Conservation (phyloP, 1,140 invertebrate species). For the Zaprionus tsacasi region DNA sequence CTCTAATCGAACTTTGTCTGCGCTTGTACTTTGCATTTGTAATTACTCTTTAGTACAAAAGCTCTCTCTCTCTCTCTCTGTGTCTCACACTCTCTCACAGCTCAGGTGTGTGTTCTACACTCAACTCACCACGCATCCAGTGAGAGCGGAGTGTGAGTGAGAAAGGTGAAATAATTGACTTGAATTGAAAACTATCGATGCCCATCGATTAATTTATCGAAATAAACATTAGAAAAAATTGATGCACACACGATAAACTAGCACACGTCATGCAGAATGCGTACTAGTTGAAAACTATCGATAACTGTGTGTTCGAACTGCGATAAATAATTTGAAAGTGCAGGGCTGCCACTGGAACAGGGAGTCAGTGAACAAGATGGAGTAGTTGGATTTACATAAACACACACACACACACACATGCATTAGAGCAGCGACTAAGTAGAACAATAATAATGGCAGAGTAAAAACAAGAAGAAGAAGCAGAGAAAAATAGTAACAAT, state of each 20-base stretch:
- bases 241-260: no score
- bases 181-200: neutral
- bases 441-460: constrained; percentile 55
- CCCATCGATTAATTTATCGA: no score
- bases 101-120: neutral
- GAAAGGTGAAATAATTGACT: neutral
- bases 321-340: no score
- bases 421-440: constrained; percentile 70
- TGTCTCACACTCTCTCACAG: neutral
- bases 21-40: neutral
- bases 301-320: no score
- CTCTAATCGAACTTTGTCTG: constrained; percentile 6
- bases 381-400: constrained; percentile 38
- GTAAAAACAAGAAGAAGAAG: neutral
- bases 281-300: no score
- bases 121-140: neutral
- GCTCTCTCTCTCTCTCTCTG: neutral
- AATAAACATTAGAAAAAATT: no score
- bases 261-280: no score
- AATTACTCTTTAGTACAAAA: neutral
- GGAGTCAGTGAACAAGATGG: constrained; percentile 65
- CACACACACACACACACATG: constrained; percentile 10
- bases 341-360: neutral
- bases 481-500: constrained; percentile 56
- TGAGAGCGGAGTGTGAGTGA: neutral